These are phyloP conservation scores for Panopea generosa DNA, from an alignment of 2,888 invertebrate species.

Conservation along the genomic window DNA sequence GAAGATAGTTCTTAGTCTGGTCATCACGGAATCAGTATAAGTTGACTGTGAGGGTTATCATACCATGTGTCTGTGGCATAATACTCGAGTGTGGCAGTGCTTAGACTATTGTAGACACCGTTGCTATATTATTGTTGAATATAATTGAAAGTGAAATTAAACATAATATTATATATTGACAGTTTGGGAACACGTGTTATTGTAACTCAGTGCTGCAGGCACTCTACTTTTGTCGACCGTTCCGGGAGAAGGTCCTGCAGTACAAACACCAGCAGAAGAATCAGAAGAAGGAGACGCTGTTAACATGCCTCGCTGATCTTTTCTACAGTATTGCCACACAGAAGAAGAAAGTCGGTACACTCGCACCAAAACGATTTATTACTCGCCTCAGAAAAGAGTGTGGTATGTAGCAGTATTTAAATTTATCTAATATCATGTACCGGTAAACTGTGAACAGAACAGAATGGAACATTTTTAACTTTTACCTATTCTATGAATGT, in stretches of 20 bases:
- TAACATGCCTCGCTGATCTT: slow-evolving; percentile 98
- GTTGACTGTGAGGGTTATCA: too few species aligned
- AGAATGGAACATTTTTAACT: too few species aligned
- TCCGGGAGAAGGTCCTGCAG: slow-evolving; percentile 98
- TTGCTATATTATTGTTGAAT: too few species aligned
- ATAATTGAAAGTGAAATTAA: too few species aligned
- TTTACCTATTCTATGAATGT: too few species aligned
- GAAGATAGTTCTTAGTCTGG: too few species aligned
- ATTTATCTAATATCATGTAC: neutral
- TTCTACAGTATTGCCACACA: slow-evolving; percentile 99
- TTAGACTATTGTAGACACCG: too few species aligned
- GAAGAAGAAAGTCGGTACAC: slow-evolving; percentile 99
- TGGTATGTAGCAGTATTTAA: too few species aligned
- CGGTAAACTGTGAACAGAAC: too few species aligned
- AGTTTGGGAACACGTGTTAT: slow-evolving; percentile 99
- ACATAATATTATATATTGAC: slow-evolving; percentile 69
- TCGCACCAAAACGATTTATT: slow-evolving; percentile 99
- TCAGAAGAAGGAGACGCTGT: slow-evolving; percentile 94
- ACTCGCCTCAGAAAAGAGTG: slow-evolving; percentile 99
- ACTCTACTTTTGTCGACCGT: slow-evolving; percentile 99
- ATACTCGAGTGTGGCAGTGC: too few species aligned
- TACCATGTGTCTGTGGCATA: too few species aligned
- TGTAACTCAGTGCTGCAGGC: slow-evolving; percentile 99
- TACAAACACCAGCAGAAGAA: slow-evolving; percentile 90
- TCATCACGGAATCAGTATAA: too few species aligned